A percentile compares a stretch with the other conserved stretches of the same genome.
These are phyloP conservation scores for Sinella curviseta DNA, from an alignment of 1,140 invertebrate genomes.

Conservation along the genomic window DNA sequence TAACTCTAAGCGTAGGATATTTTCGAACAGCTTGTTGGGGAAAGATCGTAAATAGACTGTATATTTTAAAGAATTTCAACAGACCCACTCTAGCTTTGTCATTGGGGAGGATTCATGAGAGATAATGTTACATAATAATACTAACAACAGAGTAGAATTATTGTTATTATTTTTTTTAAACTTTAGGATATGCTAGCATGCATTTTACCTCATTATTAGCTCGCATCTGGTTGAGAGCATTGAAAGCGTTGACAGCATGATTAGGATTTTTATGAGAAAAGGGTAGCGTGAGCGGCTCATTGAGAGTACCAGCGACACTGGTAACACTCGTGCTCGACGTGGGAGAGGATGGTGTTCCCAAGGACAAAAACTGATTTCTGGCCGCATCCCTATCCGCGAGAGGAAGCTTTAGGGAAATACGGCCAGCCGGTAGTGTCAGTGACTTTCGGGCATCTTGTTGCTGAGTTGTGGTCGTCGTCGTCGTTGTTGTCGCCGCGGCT, in stretches of 20 bases:
- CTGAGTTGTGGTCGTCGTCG: neutral
- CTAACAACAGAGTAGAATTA: too few species aligned
- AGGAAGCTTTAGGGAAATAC: slow-evolving; percentile 31
- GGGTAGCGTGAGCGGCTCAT: slow-evolving; percentile 40
- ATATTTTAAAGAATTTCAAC: too few species aligned
- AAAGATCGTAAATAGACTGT: too few species aligned
- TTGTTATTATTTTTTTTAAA: too few species aligned
- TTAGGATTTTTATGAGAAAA: slow-evolving; percentile 47
- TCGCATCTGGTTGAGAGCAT: slow-evolving; percentile 48
- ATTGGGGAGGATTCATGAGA: too few species aligned
- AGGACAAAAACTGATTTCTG: neutral
- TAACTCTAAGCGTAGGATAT: too few species aligned
- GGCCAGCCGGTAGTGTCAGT: slow-evolving; percentile 17
- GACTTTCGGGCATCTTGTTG: neutral
- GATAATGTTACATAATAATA: too few species aligned
- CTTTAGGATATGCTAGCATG: neutral
- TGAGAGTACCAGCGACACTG: neutral
- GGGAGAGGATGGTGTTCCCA: neutral
- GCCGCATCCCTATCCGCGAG: slow-evolving; percentile 32
- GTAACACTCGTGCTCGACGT: neutral
- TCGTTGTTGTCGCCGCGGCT: neutral
- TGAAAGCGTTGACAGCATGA: slow-evolving; percentile 48
- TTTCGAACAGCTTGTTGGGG: too few species aligned
- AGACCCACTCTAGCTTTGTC: too few species aligned
- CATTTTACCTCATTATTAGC: slow-evolving; percentile 44